These are phyloP conservation scores for Tyto alba DNA, from an alignment of 2,113 vertebrate species.

Conservation along the genomic window DNA sequence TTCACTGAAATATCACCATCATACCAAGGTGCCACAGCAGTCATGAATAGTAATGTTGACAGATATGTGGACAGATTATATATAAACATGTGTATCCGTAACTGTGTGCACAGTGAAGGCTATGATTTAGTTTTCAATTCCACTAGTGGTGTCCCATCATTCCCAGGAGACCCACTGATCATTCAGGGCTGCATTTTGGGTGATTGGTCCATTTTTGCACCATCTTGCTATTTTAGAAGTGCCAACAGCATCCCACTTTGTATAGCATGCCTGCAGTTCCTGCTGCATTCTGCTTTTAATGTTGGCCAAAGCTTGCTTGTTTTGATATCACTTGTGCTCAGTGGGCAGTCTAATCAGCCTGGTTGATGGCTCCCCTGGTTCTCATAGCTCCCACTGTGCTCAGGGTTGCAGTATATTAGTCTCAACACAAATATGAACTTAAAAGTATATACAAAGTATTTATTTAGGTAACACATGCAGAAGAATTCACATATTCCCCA, in stretches of 20 bases:
- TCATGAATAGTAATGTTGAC: slow-evolving; percentile 48
- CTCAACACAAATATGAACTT: slow-evolving; percentile 41
- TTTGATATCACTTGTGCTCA: slow-evolving; percentile 28
- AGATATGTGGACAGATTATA: slow-evolving; percentile 52
- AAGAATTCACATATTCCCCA: not conserved
- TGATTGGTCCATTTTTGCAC: slow-evolving; percentile 48
- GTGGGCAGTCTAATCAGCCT: slow-evolving; percentile 41
- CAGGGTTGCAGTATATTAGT: slow-evolving; percentile 58
- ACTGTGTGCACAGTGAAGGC: not conserved
- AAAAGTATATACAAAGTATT: slow-evolving; percentile 36
- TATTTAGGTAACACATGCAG: slow-evolving; percentile 15
- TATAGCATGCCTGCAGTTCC: not conserved
- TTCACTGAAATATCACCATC: slow-evolving; percentile 75
- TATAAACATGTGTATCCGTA: slow-evolving; percentile 5
- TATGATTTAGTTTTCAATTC: slow-evolving; percentile 58
- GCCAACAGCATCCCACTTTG: not conserved
- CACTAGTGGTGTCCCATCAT: not conserved
- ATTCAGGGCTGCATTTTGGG: slow-evolving; percentile 28
- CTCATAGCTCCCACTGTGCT: slow-evolving; percentile 40
- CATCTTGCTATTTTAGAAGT: not conserved
- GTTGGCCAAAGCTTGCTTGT: slow-evolving; percentile 11
- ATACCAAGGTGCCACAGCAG: slow-evolving; percentile 59
- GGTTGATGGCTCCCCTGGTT: slow-evolving; percentile 28
- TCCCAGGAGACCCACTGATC: slow-evolving; percentile 48
- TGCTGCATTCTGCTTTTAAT: slow-evolving; percentile 22